phyloP scores from a whole-genome alignment of 2,888 invertebrate species.

The Agonopterix subpropinquella region DNA sequence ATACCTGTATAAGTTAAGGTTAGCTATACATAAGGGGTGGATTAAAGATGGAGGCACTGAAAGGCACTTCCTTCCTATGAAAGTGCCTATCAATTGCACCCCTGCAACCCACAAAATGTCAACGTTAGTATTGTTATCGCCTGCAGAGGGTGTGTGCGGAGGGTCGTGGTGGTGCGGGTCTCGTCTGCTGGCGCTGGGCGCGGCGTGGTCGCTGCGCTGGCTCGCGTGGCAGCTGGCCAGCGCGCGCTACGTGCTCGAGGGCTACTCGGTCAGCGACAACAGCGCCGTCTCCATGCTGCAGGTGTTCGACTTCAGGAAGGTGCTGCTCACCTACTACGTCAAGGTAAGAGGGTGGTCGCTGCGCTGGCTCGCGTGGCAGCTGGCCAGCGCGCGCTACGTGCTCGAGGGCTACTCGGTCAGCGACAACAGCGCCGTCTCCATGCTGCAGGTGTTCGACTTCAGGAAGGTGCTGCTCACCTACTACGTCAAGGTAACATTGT shows the following conservation, averaged over 20 bases:
- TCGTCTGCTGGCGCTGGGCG: slow-evolving; percentile 94
- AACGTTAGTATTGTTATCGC: not conserved
- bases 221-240: slow-evolving; percentile 98
- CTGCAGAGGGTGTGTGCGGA: slow-evolving; percentile 11
- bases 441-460: slow-evolving; percentile 98
- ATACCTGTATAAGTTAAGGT: no score
- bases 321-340: slow-evolving; percentile 97
- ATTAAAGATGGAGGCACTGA: no score
- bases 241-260: slow-evolving; percentile 98
- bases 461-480: slow-evolving; percentile 97
- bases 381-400: slow-evolving; percentile 96
- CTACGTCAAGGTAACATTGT: slow-evolving; percentile 91
- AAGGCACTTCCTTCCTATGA: no score
- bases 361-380: slow-evolving; percentile 98
- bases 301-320: slow-evolving; percentile 97
- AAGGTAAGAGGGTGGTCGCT: slow-evolving; percentile 93
- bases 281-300: slow-evolving; percentile 97
- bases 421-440: slow-evolving; percentile 97
- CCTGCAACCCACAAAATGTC: no score
- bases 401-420: slow-evolving; percentile 99
- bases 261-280: slow-evolving; percentile 99
- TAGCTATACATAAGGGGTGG: no score
- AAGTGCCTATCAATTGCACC: no score
- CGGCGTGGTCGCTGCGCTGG: slow-evolving; percentile 98
- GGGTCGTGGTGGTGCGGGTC: slow-evolving; percentile 78